A percentile compares a stretch with the other conserved stretches of the same genome.
These are phyloP conservation scores for Caenorhabditis afra DNA, from an alignment of 2,888 invertebrate species.

Conservation along the genomic window DNA sequence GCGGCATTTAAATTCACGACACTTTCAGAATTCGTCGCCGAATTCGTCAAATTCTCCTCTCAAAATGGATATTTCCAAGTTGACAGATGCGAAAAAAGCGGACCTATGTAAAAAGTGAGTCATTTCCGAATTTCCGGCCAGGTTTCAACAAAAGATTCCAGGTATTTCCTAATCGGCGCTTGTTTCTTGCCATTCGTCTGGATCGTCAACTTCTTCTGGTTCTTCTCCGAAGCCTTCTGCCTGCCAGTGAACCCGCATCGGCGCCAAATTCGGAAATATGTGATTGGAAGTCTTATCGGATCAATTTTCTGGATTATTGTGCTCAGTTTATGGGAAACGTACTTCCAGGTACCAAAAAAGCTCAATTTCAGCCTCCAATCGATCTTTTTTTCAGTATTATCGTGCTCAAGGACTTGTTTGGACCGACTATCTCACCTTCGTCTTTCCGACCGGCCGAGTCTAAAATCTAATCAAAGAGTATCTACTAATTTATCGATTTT, in stretches of 20 bases:
- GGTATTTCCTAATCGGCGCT: conserved; percentile 66
- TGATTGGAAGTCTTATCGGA: conserved; percentile 60
- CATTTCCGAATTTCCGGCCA: background rate
- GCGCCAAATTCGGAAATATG: conserved; percentile 61
- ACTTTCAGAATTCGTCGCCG: background rate
- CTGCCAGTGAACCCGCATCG: conserved; percentile 52
- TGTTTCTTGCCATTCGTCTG: conserved; percentile 65
- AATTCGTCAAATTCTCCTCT: background rate
- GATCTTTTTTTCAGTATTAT: conserved; percentile 67
- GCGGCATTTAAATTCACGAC: conserved; percentile 25
- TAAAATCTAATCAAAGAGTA: conserved; percentile 14
- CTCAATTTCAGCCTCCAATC: background rate
- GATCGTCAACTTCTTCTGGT: conserved; percentile 66
- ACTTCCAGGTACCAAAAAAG: conserved; percentile 60
- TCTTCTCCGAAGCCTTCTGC: conserved; percentile 67
- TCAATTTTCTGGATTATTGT: conserved; percentile 58
- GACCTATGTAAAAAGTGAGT: conserved; percentile 65
- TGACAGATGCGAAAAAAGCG: conserved; percentile 57
- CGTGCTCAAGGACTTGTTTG: conserved; percentile 66
- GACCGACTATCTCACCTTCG: conserved; percentile 66
- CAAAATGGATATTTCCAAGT: conserved; percentile 63
- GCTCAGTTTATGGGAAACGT: conserved; percentile 61
- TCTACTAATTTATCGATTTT: conserved; percentile 2
- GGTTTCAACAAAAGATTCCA: conserved; percentile 26
- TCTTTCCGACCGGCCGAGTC: conserved; percentile 65